Evolutionary conservation across 2,888 invertebrate species (phyloP).

Genomic region (Luperina testacea): DNA sequence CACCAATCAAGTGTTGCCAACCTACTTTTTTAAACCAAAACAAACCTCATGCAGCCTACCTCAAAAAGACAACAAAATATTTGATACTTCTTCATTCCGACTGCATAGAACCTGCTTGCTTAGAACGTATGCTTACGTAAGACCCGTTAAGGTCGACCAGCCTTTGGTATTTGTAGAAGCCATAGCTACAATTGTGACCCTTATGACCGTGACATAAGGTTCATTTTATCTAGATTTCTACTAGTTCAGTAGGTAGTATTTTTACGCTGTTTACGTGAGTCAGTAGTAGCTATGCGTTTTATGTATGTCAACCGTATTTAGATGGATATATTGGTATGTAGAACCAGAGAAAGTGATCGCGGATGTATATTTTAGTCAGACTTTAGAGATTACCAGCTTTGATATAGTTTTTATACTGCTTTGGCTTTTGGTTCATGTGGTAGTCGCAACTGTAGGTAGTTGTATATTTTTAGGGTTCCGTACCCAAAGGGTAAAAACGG

Average conservation of each 20-base stretch:
- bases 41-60: conserved; percentile 16
- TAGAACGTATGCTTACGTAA: conserved; percentile 72
- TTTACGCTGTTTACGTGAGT: conserved; percentile 66
- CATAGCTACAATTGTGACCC: conserved; percentile 38
- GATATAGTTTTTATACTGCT: background rate
- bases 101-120: conserved; percentile 65
- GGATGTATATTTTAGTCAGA: conserved; percentile 14
- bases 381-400: background rate
- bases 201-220: conserved; percentile 63
- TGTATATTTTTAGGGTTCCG: too few relatives aligned
- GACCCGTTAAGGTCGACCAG: conserved; percentile 73
- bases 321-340: conserved; percentile 27
- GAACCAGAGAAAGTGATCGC: conserved; percentile 53
- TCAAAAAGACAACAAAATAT: conserved; percentile 30
- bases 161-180: conserved; percentile 61
- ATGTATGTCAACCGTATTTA: conserved; percentile 59
- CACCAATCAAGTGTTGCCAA: background rate
- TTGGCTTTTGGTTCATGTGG: too few relatives aligned
- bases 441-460: too few relatives aligned
- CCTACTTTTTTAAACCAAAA: background rate
- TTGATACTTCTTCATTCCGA: conserved; percentile 42
- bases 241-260: conserved; percentile 53
- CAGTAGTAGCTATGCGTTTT: conserved; percentile 41
- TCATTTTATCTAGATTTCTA: conserved; percentile 43
- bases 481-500: too few relatives aligned